Evolutionary conservation across 2,113 vertebrate genomes (phyloP), one percentile per base, ranked within the genome.

Genomic region (Merops nubicus): DNA sequence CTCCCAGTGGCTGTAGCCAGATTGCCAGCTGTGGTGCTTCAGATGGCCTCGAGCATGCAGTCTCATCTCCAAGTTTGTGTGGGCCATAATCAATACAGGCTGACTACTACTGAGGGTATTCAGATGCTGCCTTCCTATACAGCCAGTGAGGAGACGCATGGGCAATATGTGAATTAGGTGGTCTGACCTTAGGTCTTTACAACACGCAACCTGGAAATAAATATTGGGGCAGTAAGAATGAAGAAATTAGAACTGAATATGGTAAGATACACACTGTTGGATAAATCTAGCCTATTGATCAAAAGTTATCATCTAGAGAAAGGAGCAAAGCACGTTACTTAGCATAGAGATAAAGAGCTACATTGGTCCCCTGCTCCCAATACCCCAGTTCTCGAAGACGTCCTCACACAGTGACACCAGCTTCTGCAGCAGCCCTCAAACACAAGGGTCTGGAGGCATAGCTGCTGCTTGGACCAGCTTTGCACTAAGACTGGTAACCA

Each of bases 331-430:
- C 38, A 59, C 12, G 22, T 43, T 57, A 51, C 18, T 51, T 20
- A 59, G 13, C 38, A 26, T 11, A 38, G 42, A 89, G 36, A 7
- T 77, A 64, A 81, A 63, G 3, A 79, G 13, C 20, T 56, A 23
- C 25, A 26, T 11, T 25, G 50, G 16, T 48, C 16, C 38, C 28
- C 36, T 74, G 42, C 8, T 91, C 12, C 45, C 15, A 2, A 0
- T 54, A 33, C 11, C 4, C 6, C 33, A 42, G n/a, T 28, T 89
- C 76, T 50, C 9, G 7, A 45, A 82, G 33, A 48, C 26, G 15
- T 50, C 36, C 45, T 45, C 1, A 0, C 8, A 54, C 20, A 34
- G 15, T 15, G 33, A 67, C 5, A 5, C 9, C 38, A 82, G n/a
- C n/a, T 77, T 73, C 10, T 7, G 57, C 18, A 70, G 19, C 6